Percentiles rank a stretch among this genome's conserved stretches.
Conservation (phyloP, 2,888 invertebrate genomes). For the Drosophila peninsularis region DNA sequence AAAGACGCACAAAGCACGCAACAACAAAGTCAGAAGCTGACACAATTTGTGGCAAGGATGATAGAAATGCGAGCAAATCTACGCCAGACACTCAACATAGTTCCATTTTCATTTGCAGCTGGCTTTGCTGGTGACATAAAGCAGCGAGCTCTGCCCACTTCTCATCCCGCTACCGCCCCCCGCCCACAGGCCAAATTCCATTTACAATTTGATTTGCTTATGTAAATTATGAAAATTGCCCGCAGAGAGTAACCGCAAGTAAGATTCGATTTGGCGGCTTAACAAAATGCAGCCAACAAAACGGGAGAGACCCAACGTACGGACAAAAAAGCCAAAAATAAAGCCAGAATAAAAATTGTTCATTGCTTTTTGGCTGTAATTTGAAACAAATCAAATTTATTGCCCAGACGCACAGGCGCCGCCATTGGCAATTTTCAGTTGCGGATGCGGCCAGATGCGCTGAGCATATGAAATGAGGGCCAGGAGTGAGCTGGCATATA, state of each 20-base stretch:
- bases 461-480: constrained; percentile 75
- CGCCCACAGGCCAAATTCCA: constrained; percentile 58
- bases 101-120: constrained; percentile 58
- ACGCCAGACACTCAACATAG: constrained; percentile 77
- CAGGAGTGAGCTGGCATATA: constrained; percentile 7
- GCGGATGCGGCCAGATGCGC: constrained; percentile 76
- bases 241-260: constrained; percentile 78
- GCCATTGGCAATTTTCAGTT: constrained; percentile 76
- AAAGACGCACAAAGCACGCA: constrained; percentile 56
- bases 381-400: constrained; percentile 81
- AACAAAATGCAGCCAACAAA: constrained; percentile 64
- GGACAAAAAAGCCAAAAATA: constrained; percentile 11
- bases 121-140: constrained; percentile 39
- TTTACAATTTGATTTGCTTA: constrained; percentile 79
- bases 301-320: constrained; percentile 5
- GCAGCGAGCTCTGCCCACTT: constrained; percentile 1
- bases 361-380: constrained; percentile 77
- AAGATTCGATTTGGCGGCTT: constrained; percentile 78
- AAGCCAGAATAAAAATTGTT: constrained; percentile 62
- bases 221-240: constrained; percentile 81
- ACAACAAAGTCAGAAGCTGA: constrained; percentile 50
- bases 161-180: not conserved
- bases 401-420: constrained; percentile 78
- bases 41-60: constrained; percentile 62
- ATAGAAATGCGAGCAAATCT: constrained; percentile 54